Evolutionary conservation across 2,888 invertebrate genomes (phyloP), one percentile per base, ranked within the genome.

Genomic region (Andrena minutula): DNA sequence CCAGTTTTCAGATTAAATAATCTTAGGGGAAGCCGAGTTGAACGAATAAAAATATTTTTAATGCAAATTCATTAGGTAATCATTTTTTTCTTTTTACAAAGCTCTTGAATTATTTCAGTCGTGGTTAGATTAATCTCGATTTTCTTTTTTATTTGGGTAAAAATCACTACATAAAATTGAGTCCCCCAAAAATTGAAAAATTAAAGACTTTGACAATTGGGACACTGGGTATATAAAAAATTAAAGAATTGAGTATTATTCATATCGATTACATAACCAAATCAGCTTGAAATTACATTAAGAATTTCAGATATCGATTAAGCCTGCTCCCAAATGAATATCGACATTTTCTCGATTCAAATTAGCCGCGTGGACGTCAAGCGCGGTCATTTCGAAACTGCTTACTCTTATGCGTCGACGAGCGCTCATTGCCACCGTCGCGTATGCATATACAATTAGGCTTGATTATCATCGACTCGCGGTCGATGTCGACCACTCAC

Each of bases 391-490:
- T 69, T 61, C 80, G 69, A 80, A 79, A 80, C 69, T 73, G 70
- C 26, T 74, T 53, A 41, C 58, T 64, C n/a, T 56, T 26, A 51
- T 56, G 63, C 72, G 73, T 30, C 30, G n/a, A 32, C 28, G 49
- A 71, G 71, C 51, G 47, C 61, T 60, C 70, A 72, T 69, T 79
- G 30, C 64, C 79, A 65, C 73, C 69, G 69, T n/a, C 77, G 41
- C 26, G 64, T 73, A 79, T 51, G 73, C 73, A 81, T 81, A 65
- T 60, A 35, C 63, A 71, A 80, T 82, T 81, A 82, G 53, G 23
- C 61, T 35, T 32, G 74, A 82, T 80, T 80, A 82, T 71, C 66
- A 80, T 72, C 61, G 78, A 66, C 56, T 66, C 61, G 35, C 28
- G 60, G 16, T 20, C 58, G 63, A 63, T 64, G 72, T 64, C 64